These are phyloP conservation scores for Idaea straminata DNA, from an alignment of 2,888 invertebrate genomes.

Conservation along the genomic window DNA sequence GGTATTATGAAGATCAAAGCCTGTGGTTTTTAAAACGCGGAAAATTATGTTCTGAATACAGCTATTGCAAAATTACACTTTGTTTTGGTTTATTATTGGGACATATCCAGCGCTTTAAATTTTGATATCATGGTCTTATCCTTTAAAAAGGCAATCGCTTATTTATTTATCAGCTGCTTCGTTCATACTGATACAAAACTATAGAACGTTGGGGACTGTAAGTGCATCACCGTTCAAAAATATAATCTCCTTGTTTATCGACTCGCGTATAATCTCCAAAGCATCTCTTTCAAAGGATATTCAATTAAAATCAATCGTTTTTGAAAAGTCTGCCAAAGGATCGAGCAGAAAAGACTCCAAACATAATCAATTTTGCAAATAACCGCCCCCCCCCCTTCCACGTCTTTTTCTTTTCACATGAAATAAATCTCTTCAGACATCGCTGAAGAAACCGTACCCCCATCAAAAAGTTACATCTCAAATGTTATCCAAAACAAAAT, in stretches of 20 bases:
- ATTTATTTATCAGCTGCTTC: slow-evolving; percentile 12
- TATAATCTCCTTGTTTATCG: slow-evolving; percentile 51
- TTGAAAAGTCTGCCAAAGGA: slow-evolving; percentile 49
- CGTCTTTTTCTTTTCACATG: slow-evolving; percentile 62
- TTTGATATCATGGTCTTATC: too few species aligned
- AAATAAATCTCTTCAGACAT: slow-evolving; percentile 65
- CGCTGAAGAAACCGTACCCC: slow-evolving; percentile 30
- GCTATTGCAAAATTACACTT: too few species aligned
- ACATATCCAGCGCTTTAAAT: too few species aligned
- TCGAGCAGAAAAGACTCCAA: slow-evolving; percentile 67
- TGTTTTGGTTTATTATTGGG: too few species aligned
- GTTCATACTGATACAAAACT: slow-evolving; percentile 16
- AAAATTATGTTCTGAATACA: too few species aligned
- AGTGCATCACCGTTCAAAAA: slow-evolving; percentile 16
- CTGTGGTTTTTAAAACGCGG: too few species aligned
- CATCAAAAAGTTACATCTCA: slow-evolving; percentile 19
- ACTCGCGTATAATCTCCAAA: slow-evolving; percentile 54
- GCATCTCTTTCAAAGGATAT: slow-evolving; percentile 49
- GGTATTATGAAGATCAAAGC: too few species aligned
- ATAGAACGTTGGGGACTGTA: not conserved
- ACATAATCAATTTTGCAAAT: slow-evolving; percentile 79
- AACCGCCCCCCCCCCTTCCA: slow-evolving; percentile 48
- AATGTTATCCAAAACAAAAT: slow-evolving; percentile 8
- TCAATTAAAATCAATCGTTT: slow-evolving; percentile 73
- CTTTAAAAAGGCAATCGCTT: too few species aligned